Percentiles rank a stretch among this genome's conserved stretches.
phyloP scores from a whole-genome alignment of 37 sponge, comb jelly and placozoan genomes.

The Trichoplax adhaerens region DNA sequence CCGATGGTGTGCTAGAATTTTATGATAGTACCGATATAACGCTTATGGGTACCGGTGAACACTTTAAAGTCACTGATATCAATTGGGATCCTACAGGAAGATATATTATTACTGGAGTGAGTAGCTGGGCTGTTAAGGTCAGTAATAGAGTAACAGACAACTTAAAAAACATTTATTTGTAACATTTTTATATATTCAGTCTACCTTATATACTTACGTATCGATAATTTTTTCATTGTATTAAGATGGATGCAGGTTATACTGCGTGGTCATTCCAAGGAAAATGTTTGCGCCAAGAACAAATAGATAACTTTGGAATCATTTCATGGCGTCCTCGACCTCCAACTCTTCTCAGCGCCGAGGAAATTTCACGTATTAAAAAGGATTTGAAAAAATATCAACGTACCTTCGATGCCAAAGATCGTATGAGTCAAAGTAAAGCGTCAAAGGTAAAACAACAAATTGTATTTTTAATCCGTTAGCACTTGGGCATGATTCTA shows the following conservation, averaged over 20 bases:
- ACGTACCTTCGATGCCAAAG: conserved; percentile 66
- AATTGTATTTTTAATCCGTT: neutral
- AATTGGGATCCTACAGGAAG: conserved; percentile 98
- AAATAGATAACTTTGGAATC: conserved; percentile 56
- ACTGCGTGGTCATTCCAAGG: conserved; percentile 90
- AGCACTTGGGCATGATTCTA: neutral
- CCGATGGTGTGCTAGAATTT: conserved; percentile 80
- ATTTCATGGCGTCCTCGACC: conserved; percentile 86
- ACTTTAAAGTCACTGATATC: conserved; percentile 45
- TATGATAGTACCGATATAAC: conserved; percentile 3
- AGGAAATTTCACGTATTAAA: conserved; percentile 50
- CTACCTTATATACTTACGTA: neutral
- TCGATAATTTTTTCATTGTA: neutral
- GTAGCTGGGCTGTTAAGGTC: conserved; percentile 70
- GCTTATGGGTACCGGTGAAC: neutral
- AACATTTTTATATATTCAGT: neutral
- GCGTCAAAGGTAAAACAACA: conserved; percentile 68
- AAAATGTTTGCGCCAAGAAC: conserved; percentile 41
- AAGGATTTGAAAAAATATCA: conserved; percentile 71
- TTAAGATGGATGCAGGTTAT: conserved; percentile 76
- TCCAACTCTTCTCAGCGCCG: conserved; percentile 59
- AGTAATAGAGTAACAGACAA: neutral
- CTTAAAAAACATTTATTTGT: neutral
- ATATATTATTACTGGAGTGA: conserved; percentile 64
- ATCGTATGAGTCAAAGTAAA: conserved; percentile 38